Evolutionary conservation across 1,140 invertebrate species (phyloP).

Genomic region (Mamestra configurata): DNA sequence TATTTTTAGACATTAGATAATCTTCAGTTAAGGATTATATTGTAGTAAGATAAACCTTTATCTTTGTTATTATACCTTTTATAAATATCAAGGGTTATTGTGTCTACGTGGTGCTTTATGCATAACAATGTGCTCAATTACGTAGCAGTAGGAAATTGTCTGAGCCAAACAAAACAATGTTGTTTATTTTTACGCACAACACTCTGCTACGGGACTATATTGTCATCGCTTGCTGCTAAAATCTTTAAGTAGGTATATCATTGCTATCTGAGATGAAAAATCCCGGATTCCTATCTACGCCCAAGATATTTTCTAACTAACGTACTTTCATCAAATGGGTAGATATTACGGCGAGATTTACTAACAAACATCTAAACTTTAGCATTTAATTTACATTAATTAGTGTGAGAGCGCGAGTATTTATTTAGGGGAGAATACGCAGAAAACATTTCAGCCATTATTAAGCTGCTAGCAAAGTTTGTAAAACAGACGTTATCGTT

Average conservation of each 20-base stretch:
- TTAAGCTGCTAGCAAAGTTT: conserved; percentile 3
- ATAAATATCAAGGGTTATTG: neutral
- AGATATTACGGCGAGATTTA: neutral
- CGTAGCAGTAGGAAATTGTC: conserved; percentile 1
- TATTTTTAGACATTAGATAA: conserved; percentile 22
- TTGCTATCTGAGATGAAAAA: neutral
- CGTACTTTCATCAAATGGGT: neutral
- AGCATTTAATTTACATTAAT: neutral
- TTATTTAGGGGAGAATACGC: conserved; percentile 14
- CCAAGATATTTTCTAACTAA: neutral
- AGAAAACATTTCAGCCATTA: conserved; percentile 16
- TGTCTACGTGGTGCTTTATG: neutral
- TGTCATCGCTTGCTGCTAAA: conserved; percentile 15
- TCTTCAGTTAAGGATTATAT: neutral
- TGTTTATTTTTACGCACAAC: conserved; percentile 28
- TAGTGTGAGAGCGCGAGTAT: neutral
- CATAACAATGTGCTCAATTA: neutral
- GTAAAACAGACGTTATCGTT: conserved; percentile 32
- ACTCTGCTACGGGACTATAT: neutral
- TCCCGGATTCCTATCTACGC: neutral
- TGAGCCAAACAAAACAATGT: conserved; percentile 11
- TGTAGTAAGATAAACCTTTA: neutral
- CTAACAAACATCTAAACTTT: neutral
- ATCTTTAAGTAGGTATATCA: neutral
- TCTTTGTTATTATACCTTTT: neutral